phyloP scores from a whole-genome alignment of 2,113 vertebrate genomes.

The Pseudonaja textilis region DNA sequence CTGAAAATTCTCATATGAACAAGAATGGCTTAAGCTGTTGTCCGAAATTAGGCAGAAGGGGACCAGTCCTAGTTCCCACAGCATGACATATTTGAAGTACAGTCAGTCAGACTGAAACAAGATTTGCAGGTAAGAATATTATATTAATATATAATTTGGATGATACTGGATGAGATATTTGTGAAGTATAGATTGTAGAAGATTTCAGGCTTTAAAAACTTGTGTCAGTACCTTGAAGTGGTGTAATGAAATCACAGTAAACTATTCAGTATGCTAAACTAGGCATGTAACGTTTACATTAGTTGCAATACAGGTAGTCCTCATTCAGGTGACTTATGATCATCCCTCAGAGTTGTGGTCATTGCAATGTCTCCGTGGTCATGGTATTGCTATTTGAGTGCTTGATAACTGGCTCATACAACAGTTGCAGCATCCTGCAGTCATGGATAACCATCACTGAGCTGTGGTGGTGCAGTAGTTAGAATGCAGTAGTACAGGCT shows the following conservation, averaged over 20 bases:
- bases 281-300: neutral
- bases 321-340: neutral
- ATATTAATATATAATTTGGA: neutral
- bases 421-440: neutral
- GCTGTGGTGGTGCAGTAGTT: no score
- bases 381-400: neutral
- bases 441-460: neutral
- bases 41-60: neutral
- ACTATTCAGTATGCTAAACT: neutral
- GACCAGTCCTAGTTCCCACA: neutral
- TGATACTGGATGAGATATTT: neutral
- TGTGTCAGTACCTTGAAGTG: neutral
- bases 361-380: neutral
- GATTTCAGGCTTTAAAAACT: neutral
- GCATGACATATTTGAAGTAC: neutral
- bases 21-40: neutral
- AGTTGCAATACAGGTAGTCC: neutral
- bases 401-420: neutral
- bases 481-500: no score
- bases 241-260: neutral
- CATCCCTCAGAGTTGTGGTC: neutral
- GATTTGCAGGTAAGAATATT: neutral
- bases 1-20: neutral
- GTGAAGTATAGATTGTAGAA: neutral
- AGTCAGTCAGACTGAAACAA: neutral